Base-by-base conservation (phyloP, 1,140 invertebrate genomes). In the Zaprionus lachaisei region DNA sequence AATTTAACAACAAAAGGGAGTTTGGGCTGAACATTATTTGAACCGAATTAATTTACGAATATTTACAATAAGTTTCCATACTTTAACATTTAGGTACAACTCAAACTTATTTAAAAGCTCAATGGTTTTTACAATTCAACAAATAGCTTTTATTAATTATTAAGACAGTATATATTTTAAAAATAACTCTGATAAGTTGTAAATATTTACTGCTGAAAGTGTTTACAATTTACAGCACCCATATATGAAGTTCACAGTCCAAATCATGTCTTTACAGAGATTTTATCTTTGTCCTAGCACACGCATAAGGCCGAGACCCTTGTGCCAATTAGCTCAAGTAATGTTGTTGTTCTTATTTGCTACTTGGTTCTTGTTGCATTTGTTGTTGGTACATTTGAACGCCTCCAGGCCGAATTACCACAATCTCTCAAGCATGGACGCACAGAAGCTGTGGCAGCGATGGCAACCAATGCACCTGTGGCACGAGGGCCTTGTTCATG, bases 391-490 rank as follows among this genome's bases (percentile, higher is more conserved):
- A 68, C 60, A 68, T 69, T 64, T 28, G 44, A 28, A n/a, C 22
- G n/a, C n/a, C 20, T 47, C 28, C n/a, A 37, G 22, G 6, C 60
- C 26, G 26, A 24, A 47, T 51, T 14, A 51, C 83, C 84, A 67
- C 84, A 89, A 86, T 73, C 80, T 70, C 84, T 83, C 75, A 80
- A 80, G 80, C 80, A 66, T 69, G 20, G 55, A 31, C 72, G 68
- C 37, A 20, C 65, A 57, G 34, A 83, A 68, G 69, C 69, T 81
- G 82, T 34, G 74, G 28, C 31, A 15, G 5, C 28, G n/a, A 3
- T 34, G 28, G 62, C 47, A 62, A 38, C 17, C 20, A 37, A 20
- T n/a, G 56, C 44, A 60, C 22, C 56, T 69, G 66, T 69, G 68
- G 44, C 34, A 38, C 34, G 37, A 28, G 62, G 38, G 37, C 14